Conservation (phyloP, 2,888 invertebrate genomes). For the Slavum lentiscoides region DNA sequence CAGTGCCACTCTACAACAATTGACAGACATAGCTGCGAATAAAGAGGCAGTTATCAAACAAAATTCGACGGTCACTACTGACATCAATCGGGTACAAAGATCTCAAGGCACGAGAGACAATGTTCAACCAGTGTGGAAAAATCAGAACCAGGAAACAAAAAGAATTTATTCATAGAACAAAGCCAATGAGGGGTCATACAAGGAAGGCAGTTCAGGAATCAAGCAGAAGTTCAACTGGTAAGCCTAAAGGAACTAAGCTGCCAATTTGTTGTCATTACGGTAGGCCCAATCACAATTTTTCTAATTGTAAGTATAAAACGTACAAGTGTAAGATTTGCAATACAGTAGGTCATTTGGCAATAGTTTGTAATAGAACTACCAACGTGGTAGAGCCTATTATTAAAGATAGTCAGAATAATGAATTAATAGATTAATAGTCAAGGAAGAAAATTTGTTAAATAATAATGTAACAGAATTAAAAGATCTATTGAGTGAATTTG, state of each 20-base stretch:
- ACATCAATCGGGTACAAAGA: neutral
- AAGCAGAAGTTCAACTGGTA: neutral
- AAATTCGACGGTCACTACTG: neutral
- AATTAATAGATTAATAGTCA: neutral
- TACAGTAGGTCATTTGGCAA: neutral
- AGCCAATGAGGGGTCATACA: neutral
- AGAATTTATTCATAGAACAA: no score
- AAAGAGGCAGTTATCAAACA: neutral
- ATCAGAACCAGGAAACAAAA: no score
- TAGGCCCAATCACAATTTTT: neutral
- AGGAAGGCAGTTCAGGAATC: neutral
- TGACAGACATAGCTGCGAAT: neutral
- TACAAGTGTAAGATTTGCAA: neutral
- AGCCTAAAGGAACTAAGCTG: neutral
- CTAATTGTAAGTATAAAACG: no score
- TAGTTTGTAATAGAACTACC: neutral
- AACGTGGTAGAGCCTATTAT: conserved; percentile 1
- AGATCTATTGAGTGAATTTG: neutral
- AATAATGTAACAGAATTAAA: neutral
- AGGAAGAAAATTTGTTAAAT: neutral
- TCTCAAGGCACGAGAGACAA: neutral
- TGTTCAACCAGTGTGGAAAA: no score
- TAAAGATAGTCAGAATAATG: neutral
- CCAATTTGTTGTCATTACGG: neutral
- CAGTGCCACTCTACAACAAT: neutral